Conservation (phyloP, 2,113 vertebrate genomes). For the Emydocephalus ijimae region DNA sequence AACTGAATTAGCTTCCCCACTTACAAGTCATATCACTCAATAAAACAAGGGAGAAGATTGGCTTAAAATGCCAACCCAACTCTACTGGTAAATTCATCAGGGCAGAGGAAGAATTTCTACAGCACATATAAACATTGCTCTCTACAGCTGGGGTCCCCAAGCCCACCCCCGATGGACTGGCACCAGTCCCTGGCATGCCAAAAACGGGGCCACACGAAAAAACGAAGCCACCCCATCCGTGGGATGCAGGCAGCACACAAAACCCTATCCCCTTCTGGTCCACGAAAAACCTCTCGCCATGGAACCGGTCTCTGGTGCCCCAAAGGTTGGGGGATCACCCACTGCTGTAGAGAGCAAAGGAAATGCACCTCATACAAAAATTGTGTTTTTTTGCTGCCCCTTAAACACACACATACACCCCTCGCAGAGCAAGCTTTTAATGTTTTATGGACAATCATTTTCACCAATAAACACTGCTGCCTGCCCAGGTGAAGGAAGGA, state of each 20-base stretch:
- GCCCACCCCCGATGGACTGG: neutral
- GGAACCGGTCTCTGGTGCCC: no score
- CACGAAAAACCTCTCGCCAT: no score
- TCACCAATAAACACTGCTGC: neutral
- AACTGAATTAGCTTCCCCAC: neutral
- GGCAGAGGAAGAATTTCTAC: neutral
- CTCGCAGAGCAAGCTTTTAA: neutral
- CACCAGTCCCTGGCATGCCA: neutral
- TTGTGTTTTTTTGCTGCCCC: neutral
- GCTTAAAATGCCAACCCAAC: constrained; percentile 7
- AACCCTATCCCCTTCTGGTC: no score
- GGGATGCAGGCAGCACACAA: no score
- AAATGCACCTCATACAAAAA: neutral
- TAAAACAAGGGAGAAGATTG: neutral
- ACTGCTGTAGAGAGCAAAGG: neutral
- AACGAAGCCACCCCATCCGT: no score
- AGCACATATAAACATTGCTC: accelerated
- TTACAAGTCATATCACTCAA: neutral
- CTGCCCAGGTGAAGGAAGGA: neutral
- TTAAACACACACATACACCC: neutral
- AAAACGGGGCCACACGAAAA: neutral
- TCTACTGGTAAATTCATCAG: neutral
- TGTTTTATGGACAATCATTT: neutral
- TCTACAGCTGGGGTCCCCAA: neutral
- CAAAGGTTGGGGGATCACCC: no score